Base-by-base conservation (phyloP, 2,888 invertebrate genomes). In the Epinotia bilunana region DNA sequence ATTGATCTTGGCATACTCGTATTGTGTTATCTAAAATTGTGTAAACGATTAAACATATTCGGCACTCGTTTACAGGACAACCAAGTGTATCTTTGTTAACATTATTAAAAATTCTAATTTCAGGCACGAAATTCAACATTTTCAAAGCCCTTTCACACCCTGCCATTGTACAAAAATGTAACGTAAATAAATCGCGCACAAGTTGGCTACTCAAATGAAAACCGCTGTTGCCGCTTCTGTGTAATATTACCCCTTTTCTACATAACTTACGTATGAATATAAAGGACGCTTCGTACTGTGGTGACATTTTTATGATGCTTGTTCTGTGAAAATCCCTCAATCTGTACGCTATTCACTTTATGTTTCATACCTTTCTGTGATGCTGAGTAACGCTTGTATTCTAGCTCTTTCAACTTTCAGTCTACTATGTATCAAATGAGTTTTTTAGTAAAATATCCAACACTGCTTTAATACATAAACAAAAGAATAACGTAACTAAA, bases 281-380 rank as follows among this genome's bases (percentile, higher is more conserved):
- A 76, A 76, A 76, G 65, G 65, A 76, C 39, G 68, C 57, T 76
- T 64, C 68, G 63, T 64, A 73, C 62, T 63, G 76, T 73, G 68
- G 73, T 63, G 76, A 76, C 76, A 73, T 68, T 76, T 76, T 76
- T 76, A 76, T 76, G 72, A 64, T 73, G 63, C 76, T 73, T 75
- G 75, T 75, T 72, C 76, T 73, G 72, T 73, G 72, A 75, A 77
- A 78, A 77, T 77, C 82, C 80, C 79, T 79, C 79, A 81, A 82
- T 82, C 78, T 73, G 72, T 79, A 77, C 74, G 77, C 77, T 79
- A 80, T 80, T 75, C 75, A 75, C 72, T 75, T 75, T 75, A 75
- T 72, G 61, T 46, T 75, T 60, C 74, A 70, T 71, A 65, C 74
- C 60, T 70, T 74, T 64, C 74, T 74, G 70, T 63, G 57, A n/a